Base-by-base conservation (phyloP, 1,140 invertebrate species). In the Drosophila trapezifrons region DNA sequence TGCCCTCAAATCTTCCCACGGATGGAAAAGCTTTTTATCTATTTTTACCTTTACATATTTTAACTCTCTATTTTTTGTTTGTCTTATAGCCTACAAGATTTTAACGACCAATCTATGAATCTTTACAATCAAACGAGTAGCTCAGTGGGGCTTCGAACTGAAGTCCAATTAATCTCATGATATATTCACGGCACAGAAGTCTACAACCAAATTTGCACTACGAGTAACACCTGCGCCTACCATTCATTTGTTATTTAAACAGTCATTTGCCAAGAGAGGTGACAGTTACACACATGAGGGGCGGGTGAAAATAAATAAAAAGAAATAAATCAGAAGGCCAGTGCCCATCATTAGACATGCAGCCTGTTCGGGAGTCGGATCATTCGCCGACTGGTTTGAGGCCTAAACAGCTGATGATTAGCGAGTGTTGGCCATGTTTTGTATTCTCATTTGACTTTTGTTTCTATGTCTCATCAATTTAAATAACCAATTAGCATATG, bases 401-500 rank as follows among this genome's bases (percentile, higher is more conserved):
- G n/a, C 18, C 58, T 25, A 22, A 42, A 46, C 62, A 67, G 37
- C 58, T 76, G 74, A 72, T 85, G 73, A 80, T 55, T 58, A 84
- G 45, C 59, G 18, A 45, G 60, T 20, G 29, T 54, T 51, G 22
- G 12, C 43, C 27, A 60, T 59, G 29, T 40, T 49, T 75, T 78
- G 29, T 45, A 54, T 51, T 35, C 57, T 47, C 42, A 25, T 56
- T 66, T 12, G 32, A 57, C 52, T 59, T 38, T 37, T 45, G 52
- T 25, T 57, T 13, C 37, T 54, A 10, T 29, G 12, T 18, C 9
- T 52, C 52, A 42, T 51, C 32, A 69, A 82, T 82, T 87, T 45
- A 89, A 83, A 89, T 80, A 75, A 49, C 52, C 67, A 72, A 89
- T 89, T 89, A 80, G 66, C 80, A 67, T 87, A 80, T 75, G 54